A percentile compares a stretch with the other conserved stretches of the same genome.
phyloP scores from a whole-genome alignment of 1,140 invertebrate species.

The Mya arenaria region DNA sequence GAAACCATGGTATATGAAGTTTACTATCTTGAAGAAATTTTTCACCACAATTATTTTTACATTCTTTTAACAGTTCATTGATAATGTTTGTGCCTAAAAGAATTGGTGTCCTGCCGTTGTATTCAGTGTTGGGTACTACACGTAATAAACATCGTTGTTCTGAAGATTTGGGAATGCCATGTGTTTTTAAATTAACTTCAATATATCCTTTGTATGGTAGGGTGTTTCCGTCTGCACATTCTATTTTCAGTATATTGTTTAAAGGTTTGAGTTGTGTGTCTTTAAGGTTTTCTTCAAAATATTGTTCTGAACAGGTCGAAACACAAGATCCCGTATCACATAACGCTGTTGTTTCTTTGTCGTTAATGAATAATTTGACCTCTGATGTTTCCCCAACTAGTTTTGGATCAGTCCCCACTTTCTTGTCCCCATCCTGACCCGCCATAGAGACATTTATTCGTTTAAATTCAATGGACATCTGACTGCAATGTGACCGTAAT shows the following conservation, averaged over 20 bases:
- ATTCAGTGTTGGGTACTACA: background rate
- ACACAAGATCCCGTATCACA: constrained; percentile 9
- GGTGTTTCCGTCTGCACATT: no score
- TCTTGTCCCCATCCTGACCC: no score
- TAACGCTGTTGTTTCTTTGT: background rate
- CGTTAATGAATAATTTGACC: background rate
- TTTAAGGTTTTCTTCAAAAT: background rate
- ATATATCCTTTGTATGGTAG: constrained; percentile 15
- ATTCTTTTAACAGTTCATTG: background rate
- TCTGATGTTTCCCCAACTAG: background rate
- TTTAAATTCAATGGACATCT: background rate
- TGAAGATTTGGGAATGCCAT: background rate
- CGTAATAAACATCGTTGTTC: background rate
- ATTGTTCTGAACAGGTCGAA: background rate
- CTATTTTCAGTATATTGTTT: constrained; percentile 3
- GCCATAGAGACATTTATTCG: no score
- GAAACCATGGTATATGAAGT: constrained; percentile 1
- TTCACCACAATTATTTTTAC: constrained; percentile 10
- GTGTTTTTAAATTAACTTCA: constrained; percentile 7
- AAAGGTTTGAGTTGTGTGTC: background rate
- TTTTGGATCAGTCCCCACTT: background rate
- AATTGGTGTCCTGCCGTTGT: constrained; percentile 12
- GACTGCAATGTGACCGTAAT: background rate
- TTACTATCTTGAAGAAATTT: constrained; percentile 6
- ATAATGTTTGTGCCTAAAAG: constrained; percentile 10